Conservation (phyloP, 1,140 invertebrate species). For the Eurosta solidaginis region DNA sequence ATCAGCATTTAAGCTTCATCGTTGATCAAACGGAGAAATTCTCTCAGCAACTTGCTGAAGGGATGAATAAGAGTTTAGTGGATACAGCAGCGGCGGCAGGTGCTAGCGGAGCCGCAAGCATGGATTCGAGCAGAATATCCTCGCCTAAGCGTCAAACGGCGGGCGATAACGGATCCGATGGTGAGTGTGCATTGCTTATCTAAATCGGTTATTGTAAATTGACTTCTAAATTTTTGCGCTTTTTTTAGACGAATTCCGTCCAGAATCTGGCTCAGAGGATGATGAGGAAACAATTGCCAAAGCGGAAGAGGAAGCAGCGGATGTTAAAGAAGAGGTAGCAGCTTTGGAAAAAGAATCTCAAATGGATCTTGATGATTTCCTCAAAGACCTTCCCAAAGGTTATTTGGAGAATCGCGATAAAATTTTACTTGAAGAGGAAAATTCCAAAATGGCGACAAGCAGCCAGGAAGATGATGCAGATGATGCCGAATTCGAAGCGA, state of each 20-base stretch:
- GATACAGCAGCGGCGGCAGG: conserved; percentile 39
- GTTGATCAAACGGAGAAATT: conserved; percentile 99
- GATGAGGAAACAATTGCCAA: conserved; percentile 97
- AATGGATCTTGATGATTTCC: conserved; percentile 87
- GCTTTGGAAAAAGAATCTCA: conserved; percentile 87
- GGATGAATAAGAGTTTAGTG: conserved; percentile 65
- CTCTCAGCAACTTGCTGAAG: conserved; percentile 86
- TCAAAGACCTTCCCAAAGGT: conserved; percentile 74
- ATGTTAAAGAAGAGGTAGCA: conserved; percentile 81
- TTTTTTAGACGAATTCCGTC: conserved; percentile 77
- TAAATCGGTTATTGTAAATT: conserved; percentile 29
- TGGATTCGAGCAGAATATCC: conserved; percentile 60
- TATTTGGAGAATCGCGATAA: conserved; percentile 75
- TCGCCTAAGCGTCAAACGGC: conserved; percentile 60
- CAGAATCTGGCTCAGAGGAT: conserved; percentile 72
- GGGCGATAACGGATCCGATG: conserved; percentile 59
- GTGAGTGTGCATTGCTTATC: conserved; percentile 29
- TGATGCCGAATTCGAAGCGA: conserved; percentile 69
- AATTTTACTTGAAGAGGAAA: conserved; percentile 59
- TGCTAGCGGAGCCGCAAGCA: conserved; percentile 42
- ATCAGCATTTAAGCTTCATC: conserved; percentile 97
- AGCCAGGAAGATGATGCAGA: conserved; percentile 59
- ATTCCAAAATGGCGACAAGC: conserved; percentile 1
- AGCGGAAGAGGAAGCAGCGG: conserved; percentile 74
- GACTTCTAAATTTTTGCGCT: background rate